Base-by-base conservation (phyloP, 2,797 vertebrate genomes). In the Microhierax caerulescens region DNA sequence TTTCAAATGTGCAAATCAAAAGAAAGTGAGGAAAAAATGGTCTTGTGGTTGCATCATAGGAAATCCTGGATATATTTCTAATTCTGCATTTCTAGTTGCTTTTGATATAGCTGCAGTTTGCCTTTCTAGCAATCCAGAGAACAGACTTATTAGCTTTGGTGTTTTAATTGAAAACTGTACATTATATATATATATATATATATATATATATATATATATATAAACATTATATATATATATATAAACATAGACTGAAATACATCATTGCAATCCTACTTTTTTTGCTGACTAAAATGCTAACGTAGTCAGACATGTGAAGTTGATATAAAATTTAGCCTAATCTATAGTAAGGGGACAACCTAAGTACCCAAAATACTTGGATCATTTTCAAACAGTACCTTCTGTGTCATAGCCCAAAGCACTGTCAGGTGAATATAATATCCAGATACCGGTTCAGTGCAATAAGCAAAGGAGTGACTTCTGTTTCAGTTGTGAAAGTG, bases 1-100 rank as follows among this genome's bases (percentile, higher is more conserved):
- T 68, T 83, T 84, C 32, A 70, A 28, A 25, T 41, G 3, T 45
- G 4, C 11, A 84, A 74, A 13, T 60, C 22, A 65, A 65, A 74
- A 59, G 25, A 56, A 39, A 75, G 3, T 7, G 21, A 68, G 16
- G 13, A 64, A 53, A 92, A 78, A 50, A 21, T 24, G 10, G 3
- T 64, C 21, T 64, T 0, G 0, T 0, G 0, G 2, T 13, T 83
- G 10, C 3, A 11, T 51, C 13, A 69, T 30, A 69, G 20, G 17
- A 80, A 65, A 17, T 50, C 2, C 7, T 45, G 28, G 54, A 20
- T 51, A 12, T 65, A 41, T 69, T 61, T 53, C 20, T 80, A 43
- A 57, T 54, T 74, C 43, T 74, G 1, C 9, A 50, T 77, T 57
- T 80, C 25, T n/a, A 27, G 7, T 41, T 54, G 34, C 9, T 68